Base-by-base conservation (phyloP, 2,888 invertebrate genomes). In the Amorpha juglandis region DNA sequence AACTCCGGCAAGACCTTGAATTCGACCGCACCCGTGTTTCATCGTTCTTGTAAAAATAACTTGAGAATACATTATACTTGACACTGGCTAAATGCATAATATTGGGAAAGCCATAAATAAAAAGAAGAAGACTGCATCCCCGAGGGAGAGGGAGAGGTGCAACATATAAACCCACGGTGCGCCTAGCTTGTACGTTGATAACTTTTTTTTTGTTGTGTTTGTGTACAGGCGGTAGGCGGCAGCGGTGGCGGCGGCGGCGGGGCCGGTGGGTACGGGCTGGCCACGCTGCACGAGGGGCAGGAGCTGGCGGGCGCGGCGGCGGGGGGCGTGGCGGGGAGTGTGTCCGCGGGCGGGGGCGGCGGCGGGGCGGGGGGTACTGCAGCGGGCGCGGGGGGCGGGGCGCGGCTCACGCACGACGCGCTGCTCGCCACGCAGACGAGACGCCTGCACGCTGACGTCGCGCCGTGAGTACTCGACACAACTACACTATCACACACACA, bases 261-360 rank as follows among this genome's bases (percentile, higher is more conserved):
- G 2, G 48, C 48, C 94, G 70, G 93, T 92, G 70, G 94, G 94
- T 58, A 58, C 71, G 88, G 94, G 8, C 93, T 98, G 79, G 98
- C 98, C 19, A 98, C 98, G 7, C 94, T 98, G 58, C 97, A 97
- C 88, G 98, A 98, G 91, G 98, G 98, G 79, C 94, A 95, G 82
- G 97, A 97, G 90, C 93, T 97, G 76, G 65, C 70, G 74, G 81
- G 64, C 72, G 77, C 71, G 74, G 80, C 74, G 64, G 92, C 96
- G n/a, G n/a, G n/a, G n/a, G n/a, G n/a, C n/a, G n/a, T 96, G 86
- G 94, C 94, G 80, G 96, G 74, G 70, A 76, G 53, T 35, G 80
- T 65, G 68, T 74, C n/a, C n/a, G n/a, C n/a, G n/a, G 68, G 71
- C 74, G 64, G 70, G 66, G 69, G 74, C 62, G 63, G 92, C 96